Conservation (phyloP, 2,888 invertebrate species). For the Antheraea yamamai region DNA sequence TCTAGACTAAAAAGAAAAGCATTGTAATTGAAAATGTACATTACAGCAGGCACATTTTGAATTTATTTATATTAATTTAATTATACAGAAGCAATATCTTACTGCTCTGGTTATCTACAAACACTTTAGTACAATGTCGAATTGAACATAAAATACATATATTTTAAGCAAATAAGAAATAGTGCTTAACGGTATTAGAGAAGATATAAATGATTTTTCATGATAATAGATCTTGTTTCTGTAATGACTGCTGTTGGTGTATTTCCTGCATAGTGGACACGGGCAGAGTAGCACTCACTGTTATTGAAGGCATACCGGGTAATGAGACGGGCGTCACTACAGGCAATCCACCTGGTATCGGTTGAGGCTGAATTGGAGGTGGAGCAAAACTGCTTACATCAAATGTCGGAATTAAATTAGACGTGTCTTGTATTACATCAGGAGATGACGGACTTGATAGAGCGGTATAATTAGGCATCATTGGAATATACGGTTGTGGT, state of each 20-base stretch:
- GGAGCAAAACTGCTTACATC: conserved; percentile 69
- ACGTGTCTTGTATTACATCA: conserved; percentile 39
- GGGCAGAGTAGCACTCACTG: conserved; percentile 87
- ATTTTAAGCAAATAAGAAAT: conserved; percentile 45
- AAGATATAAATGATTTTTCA: conserved; percentile 49
- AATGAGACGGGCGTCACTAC: conserved; percentile 87
- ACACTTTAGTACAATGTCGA: conserved; percentile 1
- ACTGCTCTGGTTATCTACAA: conserved; percentile 1
- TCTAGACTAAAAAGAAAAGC: not conserved
- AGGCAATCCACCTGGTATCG: conserved; percentile 62
- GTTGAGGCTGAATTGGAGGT: conserved; percentile 62
- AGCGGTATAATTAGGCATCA: conserved; percentile 72
- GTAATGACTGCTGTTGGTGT: conserved; percentile 70
- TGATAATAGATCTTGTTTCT: conserved; percentile 71
- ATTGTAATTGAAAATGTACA: conserved; percentile 5
- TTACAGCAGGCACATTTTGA: conserved; percentile 14
- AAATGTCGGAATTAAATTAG: conserved; percentile 69
- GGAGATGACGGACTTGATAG: conserved; percentile 44
- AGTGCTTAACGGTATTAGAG: conserved; percentile 40
- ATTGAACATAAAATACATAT: conserved; percentile 20
- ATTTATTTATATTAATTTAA: conserved; percentile 4
- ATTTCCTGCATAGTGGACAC: conserved; percentile 82
- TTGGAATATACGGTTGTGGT: conserved; percentile 79
- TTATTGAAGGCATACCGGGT: conserved; percentile 91
- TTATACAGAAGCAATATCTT: not conserved